These are phyloP conservation scores for Papilio demoleus DNA, from an alignment of 2,888 invertebrate genomes.

Conservation along the genomic window DNA sequence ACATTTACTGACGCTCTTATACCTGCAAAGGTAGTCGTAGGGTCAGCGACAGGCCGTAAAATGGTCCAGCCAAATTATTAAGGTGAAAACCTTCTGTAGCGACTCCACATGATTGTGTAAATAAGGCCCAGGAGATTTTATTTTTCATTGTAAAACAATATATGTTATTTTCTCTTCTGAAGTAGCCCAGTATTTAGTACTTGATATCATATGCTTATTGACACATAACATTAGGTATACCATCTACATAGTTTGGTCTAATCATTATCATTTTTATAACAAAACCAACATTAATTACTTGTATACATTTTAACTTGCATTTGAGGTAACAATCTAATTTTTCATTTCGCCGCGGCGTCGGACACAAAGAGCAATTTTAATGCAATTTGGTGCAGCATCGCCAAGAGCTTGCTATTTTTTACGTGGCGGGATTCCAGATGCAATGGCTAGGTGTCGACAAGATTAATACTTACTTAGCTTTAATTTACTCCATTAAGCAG, in stretches of 20 bases:
- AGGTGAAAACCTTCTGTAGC: too few relatives aligned
- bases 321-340: constrained; percentile 55
- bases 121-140: too few relatives aligned
- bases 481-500: not conserved
- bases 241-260: not conserved
- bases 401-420: constrained; percentile 50
- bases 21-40: too few relatives aligned
- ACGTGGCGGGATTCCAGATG: constrained; percentile 48
- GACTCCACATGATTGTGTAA: too few relatives aligned
- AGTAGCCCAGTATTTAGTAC: too few relatives aligned
- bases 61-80: too few relatives aligned
- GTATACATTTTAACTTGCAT: constrained; percentile 4
- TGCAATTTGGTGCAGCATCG: constrained; percentile 66
- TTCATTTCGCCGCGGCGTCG: constrained; percentile 56
- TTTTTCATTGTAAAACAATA: too few relatives aligned
- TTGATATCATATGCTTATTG: too few relatives aligned
- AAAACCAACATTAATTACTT: not conserved
- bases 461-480: constrained; percentile 24
- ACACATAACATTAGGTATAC: too few relatives aligned
- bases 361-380: constrained; percentile 68
- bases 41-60: too few relatives aligned
- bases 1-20: too few relatives aligned
- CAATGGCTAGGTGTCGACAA: constrained; percentile 56
- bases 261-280: not conserved
- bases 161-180: too few relatives aligned